Percentiles rank a stretch among this genome's conserved stretches.
Evolutionary conservation across 1,140 invertebrate genomes (phyloP).

Genomic region (Pseudomyrmex pallidus): DNA sequence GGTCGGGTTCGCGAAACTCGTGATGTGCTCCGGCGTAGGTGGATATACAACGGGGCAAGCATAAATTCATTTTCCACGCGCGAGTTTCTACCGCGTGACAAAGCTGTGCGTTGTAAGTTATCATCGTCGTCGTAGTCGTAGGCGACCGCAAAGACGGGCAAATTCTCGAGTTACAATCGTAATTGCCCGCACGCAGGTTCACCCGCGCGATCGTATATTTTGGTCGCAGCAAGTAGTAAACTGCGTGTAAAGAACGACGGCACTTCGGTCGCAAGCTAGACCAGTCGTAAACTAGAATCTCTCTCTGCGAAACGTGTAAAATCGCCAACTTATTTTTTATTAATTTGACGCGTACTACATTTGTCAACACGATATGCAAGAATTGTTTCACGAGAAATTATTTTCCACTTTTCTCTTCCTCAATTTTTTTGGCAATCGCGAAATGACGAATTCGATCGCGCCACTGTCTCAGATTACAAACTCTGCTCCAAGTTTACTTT

Average conservation of each 20-base stretch:
- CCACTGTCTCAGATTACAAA: neutral
- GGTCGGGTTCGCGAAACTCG: slow-evolving; percentile 32
- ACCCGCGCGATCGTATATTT: neutral
- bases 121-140: neutral
- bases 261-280: no score
- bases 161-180: neutral
- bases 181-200: neutral
- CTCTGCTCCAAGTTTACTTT: neutral
- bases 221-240: neutral
- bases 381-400: slow-evolving; percentile 8
- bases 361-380: neutral
- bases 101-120: neutral
- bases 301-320: neutral
- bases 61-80: slow-evolving; percentile 43
- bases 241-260: neutral
- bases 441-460: neutral
- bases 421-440: neutral
- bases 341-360: neutral
- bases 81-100: neutral
- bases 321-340: slow-evolving; percentile 6
- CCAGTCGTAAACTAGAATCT: neutral
- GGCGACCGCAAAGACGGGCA: neutral
- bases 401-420: neutral
- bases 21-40: neutral
- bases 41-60: neutral